Evolutionary conservation across 2,113 vertebrate genomes (phyloP).

Genomic region (Antigone vipio): DNA sequence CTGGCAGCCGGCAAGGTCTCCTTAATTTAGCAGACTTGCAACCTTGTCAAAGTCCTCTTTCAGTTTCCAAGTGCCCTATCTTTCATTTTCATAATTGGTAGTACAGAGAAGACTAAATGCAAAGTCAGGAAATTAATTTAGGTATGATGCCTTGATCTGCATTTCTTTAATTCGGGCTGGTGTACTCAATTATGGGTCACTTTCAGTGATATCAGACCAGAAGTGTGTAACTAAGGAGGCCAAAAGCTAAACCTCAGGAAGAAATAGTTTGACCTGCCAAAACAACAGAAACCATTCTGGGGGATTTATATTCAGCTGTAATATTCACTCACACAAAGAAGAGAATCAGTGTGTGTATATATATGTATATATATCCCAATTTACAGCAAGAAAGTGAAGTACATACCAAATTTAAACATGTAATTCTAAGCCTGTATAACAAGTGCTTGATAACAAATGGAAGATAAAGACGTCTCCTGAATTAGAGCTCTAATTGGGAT

Average conservation of each 20-base stretch:
- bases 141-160: constrained; percentile 6
- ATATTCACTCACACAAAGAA: background rate
- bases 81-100: constrained; percentile 32
- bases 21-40: background rate
- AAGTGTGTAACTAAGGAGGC: background rate
- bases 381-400: background rate
- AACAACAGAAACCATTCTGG: background rate
- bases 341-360: background rate
- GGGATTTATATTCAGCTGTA: background rate
- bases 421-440: background rate
- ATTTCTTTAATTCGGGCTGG: constrained; percentile 16
- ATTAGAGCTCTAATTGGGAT: background rate
- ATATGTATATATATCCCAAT: background rate
- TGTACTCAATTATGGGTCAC: background rate
- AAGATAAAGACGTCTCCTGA: background rate
- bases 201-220: background rate
- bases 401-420: background rate
- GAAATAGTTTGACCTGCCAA: background rate
- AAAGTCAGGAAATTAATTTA: constrained; percentile 49
- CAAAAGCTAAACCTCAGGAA: background rate
- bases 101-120: background rate
- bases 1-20: background rate
- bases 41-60: constrained; percentile 11
- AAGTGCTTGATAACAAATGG: background rate
- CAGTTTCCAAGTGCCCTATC: background rate